A percentile compares a stretch with the other conserved stretches of the same genome.
These are phyloP conservation scores for Chiridota heheva DNA, from an alignment of 35 echinoderm and acorn worm species.

Conservation along the genomic window DNA sequence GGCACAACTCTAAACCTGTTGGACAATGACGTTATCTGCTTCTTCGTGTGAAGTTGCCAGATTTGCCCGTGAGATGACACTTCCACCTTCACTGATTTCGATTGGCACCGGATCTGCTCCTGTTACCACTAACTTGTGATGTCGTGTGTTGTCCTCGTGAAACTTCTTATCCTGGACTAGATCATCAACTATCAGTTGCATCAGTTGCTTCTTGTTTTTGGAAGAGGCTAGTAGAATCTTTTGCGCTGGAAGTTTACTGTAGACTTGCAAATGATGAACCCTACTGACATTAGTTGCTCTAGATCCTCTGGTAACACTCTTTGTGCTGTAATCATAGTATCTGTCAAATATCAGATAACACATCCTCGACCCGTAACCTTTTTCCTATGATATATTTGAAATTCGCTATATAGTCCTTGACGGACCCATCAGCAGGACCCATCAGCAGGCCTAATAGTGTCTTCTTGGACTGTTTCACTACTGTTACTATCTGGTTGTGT, in stretches of 20 bases:
- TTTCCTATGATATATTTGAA: conserved; percentile 34
- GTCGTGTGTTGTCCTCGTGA: background rate
- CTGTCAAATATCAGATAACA: conserved; percentile 51
- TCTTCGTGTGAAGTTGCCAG: conserved; percentile 32
- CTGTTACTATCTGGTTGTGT: conserved; percentile 34
- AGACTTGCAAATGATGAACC: conserved; percentile 30
- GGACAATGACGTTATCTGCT: conserved; percentile 62
- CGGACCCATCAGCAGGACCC: conserved; percentile 36
- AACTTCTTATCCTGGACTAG: background rate
- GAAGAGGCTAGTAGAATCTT: conserved; percentile 31
- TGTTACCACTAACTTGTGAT: conserved; percentile 41
- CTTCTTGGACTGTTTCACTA: background rate
- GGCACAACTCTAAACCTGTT: conserved; percentile 36
- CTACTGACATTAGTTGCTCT: conserved; percentile 34
- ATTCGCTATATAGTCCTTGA: conserved; percentile 24
- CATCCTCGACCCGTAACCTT: conserved; percentile 16
- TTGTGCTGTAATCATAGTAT: conserved; percentile 56
- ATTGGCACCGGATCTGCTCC: conserved; percentile 15
- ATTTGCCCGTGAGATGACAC: background rate
- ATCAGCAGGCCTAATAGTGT: conserved; percentile 22
- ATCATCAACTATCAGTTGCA: conserved; percentile 26
- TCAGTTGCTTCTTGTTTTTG: conserved; percentile 59
- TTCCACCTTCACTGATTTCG: conserved; percentile 14
- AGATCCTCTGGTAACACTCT: conserved; percentile 32
- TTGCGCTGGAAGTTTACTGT: conserved; percentile 35